Percentiles rank a stretch among this genome's conserved stretches.
phyloP scores from a whole-genome alignment of 2,797 vertebrate species.

The Sciurus vulgaris region DNA sequence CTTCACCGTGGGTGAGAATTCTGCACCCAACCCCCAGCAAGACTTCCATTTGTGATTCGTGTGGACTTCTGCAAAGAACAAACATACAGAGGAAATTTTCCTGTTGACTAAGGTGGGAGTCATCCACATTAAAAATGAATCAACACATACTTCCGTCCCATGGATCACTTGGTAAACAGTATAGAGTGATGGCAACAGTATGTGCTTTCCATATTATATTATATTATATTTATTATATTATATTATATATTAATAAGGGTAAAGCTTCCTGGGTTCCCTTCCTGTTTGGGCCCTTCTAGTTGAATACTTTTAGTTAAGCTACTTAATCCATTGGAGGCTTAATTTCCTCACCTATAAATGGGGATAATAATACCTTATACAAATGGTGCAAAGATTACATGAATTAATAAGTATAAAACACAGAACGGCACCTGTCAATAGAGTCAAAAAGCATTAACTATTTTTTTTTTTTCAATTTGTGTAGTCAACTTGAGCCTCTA shows the following conservation, averaged over 20 bases:
- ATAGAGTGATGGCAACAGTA: background rate
- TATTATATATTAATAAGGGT: background rate
- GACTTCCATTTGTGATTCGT: background rate
- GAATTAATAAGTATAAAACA: background rate
- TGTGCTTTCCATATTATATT: background rate
- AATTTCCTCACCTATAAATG: background rate
- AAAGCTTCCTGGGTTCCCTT: background rate
- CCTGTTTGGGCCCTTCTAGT: background rate
- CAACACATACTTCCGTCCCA: background rate
- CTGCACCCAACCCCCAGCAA: background rate
- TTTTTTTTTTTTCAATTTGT: background rate
- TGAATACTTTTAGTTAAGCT: background rate
- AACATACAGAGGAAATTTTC: background rate
- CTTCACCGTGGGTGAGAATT: background rate
- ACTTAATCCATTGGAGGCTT: background rate
- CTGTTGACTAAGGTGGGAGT: background rate
- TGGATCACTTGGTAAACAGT: background rate
- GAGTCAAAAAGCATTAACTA: background rate
- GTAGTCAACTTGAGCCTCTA: background rate
- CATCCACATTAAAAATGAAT: background rate
- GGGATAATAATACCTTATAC: background rate
- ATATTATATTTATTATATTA: no score
- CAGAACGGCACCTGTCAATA: background rate
- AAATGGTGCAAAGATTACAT: background rate
- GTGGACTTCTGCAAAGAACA: background rate